These are phyloP conservation scores for Vanessa atalanta DNA, from an alignment of 1,140 invertebrate species.

Conservation along the genomic window DNA sequence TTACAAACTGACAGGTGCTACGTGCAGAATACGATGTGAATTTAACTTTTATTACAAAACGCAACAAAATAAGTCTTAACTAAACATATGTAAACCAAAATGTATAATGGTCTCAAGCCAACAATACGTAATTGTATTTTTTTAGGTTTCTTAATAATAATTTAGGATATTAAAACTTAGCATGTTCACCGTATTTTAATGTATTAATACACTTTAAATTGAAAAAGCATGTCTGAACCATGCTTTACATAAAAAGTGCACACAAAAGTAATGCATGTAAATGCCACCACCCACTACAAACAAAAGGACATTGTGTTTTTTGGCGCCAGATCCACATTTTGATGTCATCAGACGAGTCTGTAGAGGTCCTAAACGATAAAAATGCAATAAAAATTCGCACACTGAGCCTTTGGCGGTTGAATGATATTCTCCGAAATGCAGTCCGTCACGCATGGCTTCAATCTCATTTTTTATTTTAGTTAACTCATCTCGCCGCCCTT, in stretches of 20 bases:
- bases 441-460: conserved; percentile 23
- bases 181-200: too few relatives aligned
- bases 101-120: too few relatives aligned
- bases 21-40: neutral
- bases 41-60: too few relatives aligned
- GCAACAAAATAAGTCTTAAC: too few relatives aligned
- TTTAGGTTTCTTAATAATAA: too few relatives aligned
- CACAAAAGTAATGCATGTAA: too few relatives aligned
- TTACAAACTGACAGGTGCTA: neutral
- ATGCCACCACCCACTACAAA: neutral
- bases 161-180: too few relatives aligned
- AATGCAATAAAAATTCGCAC: conserved; percentile 34
- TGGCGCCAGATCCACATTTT: neutral
- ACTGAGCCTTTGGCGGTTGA: conserved; percentile 16
- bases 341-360: neutral
- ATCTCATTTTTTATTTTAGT: conserved; percentile 21
- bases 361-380: conserved; percentile 18
- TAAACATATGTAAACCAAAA: too few relatives aligned
- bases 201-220: too few relatives aligned
- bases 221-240: too few relatives aligned
- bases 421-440: conserved; percentile 31
- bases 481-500: conserved; percentile 24
- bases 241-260: too few relatives aligned
- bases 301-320: neutral
- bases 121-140: too few relatives aligned